phyloP scores from a whole-genome alignment of 2,888 invertebrate genomes.

The Lordiphosa fenestrarum region DNA sequence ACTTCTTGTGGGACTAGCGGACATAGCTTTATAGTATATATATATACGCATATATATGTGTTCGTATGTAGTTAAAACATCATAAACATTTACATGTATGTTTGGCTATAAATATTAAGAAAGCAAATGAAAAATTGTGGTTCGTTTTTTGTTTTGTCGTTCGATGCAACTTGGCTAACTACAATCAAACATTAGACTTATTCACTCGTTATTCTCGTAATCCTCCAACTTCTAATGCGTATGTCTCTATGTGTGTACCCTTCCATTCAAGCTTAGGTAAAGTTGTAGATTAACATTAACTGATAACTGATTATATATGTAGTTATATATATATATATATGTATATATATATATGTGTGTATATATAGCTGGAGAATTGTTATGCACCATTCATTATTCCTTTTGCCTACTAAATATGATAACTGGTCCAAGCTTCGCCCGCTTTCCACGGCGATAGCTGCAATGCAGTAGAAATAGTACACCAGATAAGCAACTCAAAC shows the following conservation, averaged over 20 bases:
- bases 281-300: constrained; percentile 52
- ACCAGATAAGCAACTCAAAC: not conserved
- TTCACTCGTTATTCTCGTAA: constrained; percentile 43
- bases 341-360: constrained; percentile 14
- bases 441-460: constrained; percentile 20
- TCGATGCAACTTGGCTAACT: constrained; percentile 44
- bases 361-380: constrained; percentile 36
- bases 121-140: constrained; percentile 37
- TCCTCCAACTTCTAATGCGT: constrained; percentile 40
- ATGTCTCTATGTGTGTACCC: constrained; percentile 26
- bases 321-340: constrained; percentile 14
- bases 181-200: constrained; percentile 42
- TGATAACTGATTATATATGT: constrained; percentile 35
- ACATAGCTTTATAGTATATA: constrained; percentile 40
- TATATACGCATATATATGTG: constrained; percentile 22
- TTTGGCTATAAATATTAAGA: constrained; percentile 37
- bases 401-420: constrained; percentile 69
- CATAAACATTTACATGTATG: not conserved
- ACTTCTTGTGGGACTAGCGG: constrained; percentile 49
- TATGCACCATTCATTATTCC: constrained; percentile 73
- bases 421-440: constrained; percentile 68
- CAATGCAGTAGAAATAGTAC: constrained; percentile 14
- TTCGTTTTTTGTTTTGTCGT: constrained; percentile 23
- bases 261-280: constrained; percentile 30
- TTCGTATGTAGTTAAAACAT: constrained; percentile 19